phyloP scores from a whole-genome alignment of 1,140 invertebrate genomes.

The Cryptotermes secundus region DNA sequence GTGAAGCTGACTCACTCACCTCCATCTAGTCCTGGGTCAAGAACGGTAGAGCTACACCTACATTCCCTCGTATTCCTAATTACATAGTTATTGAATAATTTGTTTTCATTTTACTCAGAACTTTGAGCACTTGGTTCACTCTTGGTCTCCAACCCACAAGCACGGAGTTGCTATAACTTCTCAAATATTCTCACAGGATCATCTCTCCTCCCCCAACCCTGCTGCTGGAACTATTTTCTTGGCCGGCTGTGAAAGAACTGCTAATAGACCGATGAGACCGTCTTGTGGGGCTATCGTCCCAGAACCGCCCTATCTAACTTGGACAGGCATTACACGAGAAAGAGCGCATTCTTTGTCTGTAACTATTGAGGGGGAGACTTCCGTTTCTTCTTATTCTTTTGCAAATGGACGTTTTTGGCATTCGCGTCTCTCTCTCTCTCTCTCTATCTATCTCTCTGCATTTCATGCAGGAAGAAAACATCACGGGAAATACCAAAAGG shows the following conservation, averaged over 20 bases:
- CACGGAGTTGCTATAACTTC: neutral
- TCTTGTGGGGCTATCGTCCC: neutral
- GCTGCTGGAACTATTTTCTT: neutral
- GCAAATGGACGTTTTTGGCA: neutral
- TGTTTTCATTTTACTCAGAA: too few species aligned
- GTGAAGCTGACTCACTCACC: too few species aligned
- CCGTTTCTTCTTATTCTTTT: neutral
- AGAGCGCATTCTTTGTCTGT: neutral
- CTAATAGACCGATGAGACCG: neutral
- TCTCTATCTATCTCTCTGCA: too few species aligned
- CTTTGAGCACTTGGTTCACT: neutral
- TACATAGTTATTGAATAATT: too few species aligned
- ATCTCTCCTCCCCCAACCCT: neutral
- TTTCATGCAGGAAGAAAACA: neutral
- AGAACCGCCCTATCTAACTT: slow-evolving; percentile 1
- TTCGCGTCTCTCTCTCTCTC: too few species aligned
- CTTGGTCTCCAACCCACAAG: neutral
- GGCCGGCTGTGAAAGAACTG: neutral
- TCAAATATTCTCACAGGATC: neutral
- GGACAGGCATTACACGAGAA: neutral
- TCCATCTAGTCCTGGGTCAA: too few species aligned
- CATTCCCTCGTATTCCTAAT: too few species aligned
- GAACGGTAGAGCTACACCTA: too few species aligned
- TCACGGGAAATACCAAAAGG: neutral
- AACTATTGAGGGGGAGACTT: neutral